phyloP scores from a whole-genome alignment of 2,888 invertebrate genomes.

The Polyommatus icarus region DNA sequence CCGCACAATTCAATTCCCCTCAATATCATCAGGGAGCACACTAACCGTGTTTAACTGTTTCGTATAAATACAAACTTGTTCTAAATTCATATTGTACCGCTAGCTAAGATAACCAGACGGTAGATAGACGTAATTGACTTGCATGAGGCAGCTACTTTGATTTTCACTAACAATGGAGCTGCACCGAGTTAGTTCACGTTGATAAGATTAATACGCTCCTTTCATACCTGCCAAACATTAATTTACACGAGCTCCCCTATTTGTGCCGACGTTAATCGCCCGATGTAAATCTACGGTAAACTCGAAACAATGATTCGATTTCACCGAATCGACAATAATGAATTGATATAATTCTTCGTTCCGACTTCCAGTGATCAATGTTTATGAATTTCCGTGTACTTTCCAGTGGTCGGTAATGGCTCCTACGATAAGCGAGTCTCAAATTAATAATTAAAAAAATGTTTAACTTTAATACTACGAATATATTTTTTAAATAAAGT shows the following conservation, averaged over 20 bases:
- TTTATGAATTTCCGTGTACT: background rate
- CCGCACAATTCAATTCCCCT: slow-evolving; percentile 59
- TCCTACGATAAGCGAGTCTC: background rate
- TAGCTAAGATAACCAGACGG: slow-evolving; percentile 69
- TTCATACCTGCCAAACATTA: slow-evolving; percentile 25
- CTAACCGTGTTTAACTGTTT: slow-evolving; percentile 66
- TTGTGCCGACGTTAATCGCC: background rate
- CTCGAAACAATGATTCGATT: slow-evolving; percentile 19
- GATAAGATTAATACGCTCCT: slow-evolving; percentile 19
- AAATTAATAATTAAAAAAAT: background rate
- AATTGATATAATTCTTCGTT: background rate
- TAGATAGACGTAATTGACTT: slow-evolving; percentile 76
- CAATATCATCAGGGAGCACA: slow-evolving; percentile 54
- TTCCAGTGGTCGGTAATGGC: background rate
- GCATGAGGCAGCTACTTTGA: slow-evolving; percentile 73
- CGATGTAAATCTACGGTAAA: slow-evolving; percentile 11
- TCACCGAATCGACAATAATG: slow-evolving; percentile 7
- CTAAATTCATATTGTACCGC: slow-evolving; percentile 70
- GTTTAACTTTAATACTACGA: background rate
- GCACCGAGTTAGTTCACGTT: slow-evolving; percentile 7
- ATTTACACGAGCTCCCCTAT: slow-evolving; percentile 8
- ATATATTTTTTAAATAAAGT: no score
- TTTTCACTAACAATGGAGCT: slow-evolving; percentile 46
- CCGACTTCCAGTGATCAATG: background rate
- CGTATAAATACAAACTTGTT: slow-evolving; percentile 59